Evolutionary conservation across 2,888 invertebrate genomes (phyloP).

Genomic region (Ceraclea dissimilis): DNA sequence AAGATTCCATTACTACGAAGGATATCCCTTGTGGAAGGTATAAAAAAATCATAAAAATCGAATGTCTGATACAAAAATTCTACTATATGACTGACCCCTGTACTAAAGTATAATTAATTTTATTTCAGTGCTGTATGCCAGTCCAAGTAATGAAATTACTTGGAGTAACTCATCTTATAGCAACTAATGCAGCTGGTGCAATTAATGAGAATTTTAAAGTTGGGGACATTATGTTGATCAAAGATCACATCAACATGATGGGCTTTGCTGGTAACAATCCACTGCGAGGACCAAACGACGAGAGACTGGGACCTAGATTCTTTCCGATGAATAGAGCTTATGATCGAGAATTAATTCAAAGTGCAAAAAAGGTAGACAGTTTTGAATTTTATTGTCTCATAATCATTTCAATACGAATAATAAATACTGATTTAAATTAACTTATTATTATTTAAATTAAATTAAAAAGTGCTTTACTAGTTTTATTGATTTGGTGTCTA

Average conservation of each 20-base stretch:
- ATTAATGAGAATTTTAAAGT: constrained; percentile 79
- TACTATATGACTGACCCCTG: too few species aligned
- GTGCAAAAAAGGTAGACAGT: constrained; percentile 62
- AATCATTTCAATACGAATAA: too few species aligned
- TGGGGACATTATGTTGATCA: constrained; percentile 96
- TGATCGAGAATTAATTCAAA: constrained; percentile 58
- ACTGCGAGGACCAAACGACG: constrained; percentile 89
- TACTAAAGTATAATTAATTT: too few species aligned
- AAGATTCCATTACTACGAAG: constrained; percentile 96
- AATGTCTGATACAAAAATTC: too few species aligned
- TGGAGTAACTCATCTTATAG: too few species aligned
- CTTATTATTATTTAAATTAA: too few species aligned
- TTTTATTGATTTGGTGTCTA: too few species aligned
- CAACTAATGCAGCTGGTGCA: constrained; percentile 75
- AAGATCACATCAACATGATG: constrained; percentile 95
- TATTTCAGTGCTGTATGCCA: constrained; percentile 67
- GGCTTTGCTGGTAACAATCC: constrained; percentile 94
- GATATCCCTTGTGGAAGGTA: constrained; percentile 86
- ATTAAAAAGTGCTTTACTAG: too few species aligned
- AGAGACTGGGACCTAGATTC: constrained; percentile 90
- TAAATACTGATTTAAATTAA: too few species aligned
- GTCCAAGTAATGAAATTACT: too few species aligned
- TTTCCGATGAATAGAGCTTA: constrained; percentile 91
- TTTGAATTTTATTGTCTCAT: too few species aligned
- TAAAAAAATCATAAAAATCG: too few species aligned